phyloP scores from a whole-genome alignment of 2,113 vertebrate genomes.

The Periophthalmodon schlosseri region DNA sequence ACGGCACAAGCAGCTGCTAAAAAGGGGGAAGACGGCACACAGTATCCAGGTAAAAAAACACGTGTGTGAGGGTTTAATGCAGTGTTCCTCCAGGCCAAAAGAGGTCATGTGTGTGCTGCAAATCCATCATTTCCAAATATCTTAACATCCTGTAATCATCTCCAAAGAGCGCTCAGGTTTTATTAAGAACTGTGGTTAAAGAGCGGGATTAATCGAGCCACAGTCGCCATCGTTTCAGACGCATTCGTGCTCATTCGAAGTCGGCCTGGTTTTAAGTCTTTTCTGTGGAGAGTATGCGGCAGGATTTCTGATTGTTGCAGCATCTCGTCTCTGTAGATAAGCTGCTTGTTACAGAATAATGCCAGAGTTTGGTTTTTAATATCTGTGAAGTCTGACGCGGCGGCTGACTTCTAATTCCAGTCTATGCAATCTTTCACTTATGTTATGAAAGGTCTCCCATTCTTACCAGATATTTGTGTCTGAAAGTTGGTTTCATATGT shows the following conservation, averaged over 20 bases:
- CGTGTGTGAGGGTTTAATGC: constrained; percentile 45
- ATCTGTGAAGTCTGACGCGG: constrained; percentile 9
- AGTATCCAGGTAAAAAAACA: constrained; percentile 9
- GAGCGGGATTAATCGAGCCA: constrained; percentile 47
- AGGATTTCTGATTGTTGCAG: background rate
- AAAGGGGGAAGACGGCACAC: constrained; percentile 13
- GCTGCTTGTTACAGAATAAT: constrained; percentile 8
- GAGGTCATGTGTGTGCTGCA: constrained; percentile 73
- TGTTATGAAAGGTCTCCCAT: constrained; percentile 2
- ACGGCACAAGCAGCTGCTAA: constrained; percentile 17
- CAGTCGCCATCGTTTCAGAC: constrained; percentile 24
- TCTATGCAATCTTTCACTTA: constrained; percentile 5
- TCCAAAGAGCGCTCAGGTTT: constrained; percentile 48
- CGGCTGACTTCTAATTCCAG: constrained; percentile 5
- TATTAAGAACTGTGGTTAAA: constrained; percentile 55
- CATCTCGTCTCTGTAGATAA: constrained; percentile 23
- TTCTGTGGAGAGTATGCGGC: background rate
- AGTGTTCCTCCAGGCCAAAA: constrained; percentile 70
- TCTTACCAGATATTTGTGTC: background rate
- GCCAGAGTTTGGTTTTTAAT: constrained; percentile 13
- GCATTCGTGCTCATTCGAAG: constrained; percentile 38
- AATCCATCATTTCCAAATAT: constrained; percentile 63
- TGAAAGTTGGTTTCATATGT: background rate
- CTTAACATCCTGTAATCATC: constrained; percentile 65
- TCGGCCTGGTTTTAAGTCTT: constrained; percentile 11